A percentile compares a stretch with the other conserved stretches of the same genome.
Conservation (phyloP, 2,888 invertebrate genomes). For the Tinea pellionella region DNA sequence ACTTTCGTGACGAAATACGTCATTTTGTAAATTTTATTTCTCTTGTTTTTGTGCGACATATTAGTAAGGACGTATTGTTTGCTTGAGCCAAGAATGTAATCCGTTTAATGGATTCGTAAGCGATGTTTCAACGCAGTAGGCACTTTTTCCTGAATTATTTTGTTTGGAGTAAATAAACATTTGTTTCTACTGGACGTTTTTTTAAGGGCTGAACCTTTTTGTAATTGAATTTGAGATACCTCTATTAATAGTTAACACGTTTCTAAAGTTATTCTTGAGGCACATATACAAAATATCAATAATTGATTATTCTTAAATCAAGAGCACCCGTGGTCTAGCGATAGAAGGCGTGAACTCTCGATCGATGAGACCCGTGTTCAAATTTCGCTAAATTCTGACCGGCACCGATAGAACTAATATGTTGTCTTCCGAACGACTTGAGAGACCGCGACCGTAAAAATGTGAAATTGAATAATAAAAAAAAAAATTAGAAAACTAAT, state of each 20-base stretch:
- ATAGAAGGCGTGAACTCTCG: too few relatives aligned
- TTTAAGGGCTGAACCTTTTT: background rate
- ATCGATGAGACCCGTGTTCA: too few relatives aligned
- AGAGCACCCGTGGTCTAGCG: too few relatives aligned
- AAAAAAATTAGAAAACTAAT: too few relatives aligned
- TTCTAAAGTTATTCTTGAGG: too few relatives aligned
- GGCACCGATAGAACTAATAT: too few relatives aligned
- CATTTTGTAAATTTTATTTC: background rate
- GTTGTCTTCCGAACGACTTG: too few relatives aligned
- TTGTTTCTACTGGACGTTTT: background rate
- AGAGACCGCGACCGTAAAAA: too few relatives aligned
- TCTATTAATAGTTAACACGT: background rate
- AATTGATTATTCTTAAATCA: too few relatives aligned
- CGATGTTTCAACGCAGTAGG: constrained; percentile 32
- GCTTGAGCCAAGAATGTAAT: constrained; percentile 49
- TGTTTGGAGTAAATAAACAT: constrained; percentile 13
- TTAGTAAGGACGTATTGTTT: constrained; percentile 21
- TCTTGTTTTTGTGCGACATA: constrained; percentile 29
- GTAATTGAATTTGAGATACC: background rate
- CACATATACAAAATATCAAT: too few relatives aligned
- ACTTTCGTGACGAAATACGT: background rate
- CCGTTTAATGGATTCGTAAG: constrained; percentile 45
- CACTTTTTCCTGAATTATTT: constrained; percentile 15
- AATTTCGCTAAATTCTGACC: too few relatives aligned
- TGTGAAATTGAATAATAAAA: too few relatives aligned